phyloP scores from a whole-genome alignment of 2,797 vertebrate genomes.

The Lithobates sylvaticus region DNA sequence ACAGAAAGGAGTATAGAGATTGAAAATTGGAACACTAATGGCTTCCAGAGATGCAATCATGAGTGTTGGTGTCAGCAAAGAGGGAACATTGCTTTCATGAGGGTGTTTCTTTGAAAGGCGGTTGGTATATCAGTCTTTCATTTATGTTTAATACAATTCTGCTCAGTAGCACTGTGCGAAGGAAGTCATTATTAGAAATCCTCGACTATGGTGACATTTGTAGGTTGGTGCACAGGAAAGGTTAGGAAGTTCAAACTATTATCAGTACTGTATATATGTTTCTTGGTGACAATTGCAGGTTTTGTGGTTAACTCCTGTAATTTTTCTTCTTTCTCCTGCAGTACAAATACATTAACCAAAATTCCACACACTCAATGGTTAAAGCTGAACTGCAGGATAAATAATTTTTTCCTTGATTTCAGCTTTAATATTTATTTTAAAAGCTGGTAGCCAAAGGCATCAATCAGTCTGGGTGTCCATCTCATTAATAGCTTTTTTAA shows the following conservation, averaged over 20 bases:
- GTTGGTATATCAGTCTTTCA: conserved; percentile 21
- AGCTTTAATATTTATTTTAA: no score
- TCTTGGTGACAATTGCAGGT: not conserved
- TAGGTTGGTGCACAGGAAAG: conserved; percentile 8
- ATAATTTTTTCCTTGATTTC: no score
- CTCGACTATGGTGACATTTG: conserved; percentile 20
- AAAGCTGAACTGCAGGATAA: no score
- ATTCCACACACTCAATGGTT: not conserved
- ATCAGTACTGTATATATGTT: not conserved
- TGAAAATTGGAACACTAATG: conserved; percentile 6
- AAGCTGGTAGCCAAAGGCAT: not conserved
- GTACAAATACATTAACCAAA: not conserved
- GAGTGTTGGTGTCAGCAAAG: conserved; percentile 2
- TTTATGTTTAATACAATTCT: conserved; percentile 31
- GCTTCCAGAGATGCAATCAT: not conserved
- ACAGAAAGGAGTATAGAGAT: not conserved
- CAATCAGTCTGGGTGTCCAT: not conserved
- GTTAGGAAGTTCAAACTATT: conserved; percentile 14
- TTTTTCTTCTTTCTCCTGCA: not conserved
- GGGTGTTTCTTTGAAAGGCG: not conserved
- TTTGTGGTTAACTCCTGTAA: not conserved
- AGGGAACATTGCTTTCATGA: conserved; percentile 19
- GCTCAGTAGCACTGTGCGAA: not conserved
- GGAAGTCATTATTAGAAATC: conserved; percentile 14
- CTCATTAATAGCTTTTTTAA: no score